These are phyloP conservation scores for Chrysodeixis includens DNA, from an alignment of 2,888 invertebrate genomes.

Conservation along the genomic window DNA sequence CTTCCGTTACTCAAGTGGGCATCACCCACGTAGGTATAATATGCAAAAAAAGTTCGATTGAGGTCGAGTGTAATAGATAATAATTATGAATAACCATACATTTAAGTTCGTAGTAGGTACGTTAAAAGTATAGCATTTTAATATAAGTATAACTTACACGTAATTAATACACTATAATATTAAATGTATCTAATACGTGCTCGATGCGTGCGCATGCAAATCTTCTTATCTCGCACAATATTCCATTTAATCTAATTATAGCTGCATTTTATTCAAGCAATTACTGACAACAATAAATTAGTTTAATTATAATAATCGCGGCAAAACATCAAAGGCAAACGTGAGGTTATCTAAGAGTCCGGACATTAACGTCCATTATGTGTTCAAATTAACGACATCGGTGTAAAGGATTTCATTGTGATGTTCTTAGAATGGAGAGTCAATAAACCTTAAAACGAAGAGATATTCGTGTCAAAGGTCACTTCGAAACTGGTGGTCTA, in stretches of 20 bases:
- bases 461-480: constrained; percentile 6
- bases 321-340: constrained; percentile 39
- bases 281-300: constrained; percentile 41
- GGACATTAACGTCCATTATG: constrained; percentile 12
- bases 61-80: too few species aligned
- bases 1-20: too few species aligned
- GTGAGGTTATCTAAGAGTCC: constrained; percentile 46
- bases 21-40: too few species aligned
- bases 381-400: constrained; percentile 17
- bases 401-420: constrained; percentile 24
- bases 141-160: too few species aligned
- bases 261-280: constrained; percentile 19
- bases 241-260: constrained; percentile 39
- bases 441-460: constrained; percentile 31
- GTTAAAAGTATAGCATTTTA: too few species aligned
- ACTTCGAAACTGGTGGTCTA: too few species aligned
- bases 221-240: constrained; percentile 31
- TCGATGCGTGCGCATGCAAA: neutral
- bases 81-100: too few species aligned
- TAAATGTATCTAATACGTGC: neutral
- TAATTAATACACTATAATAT: too few species aligned
- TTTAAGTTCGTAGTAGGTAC: too few species aligned
- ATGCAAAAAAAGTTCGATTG: too few species aligned
- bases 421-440: constrained; percentile 33
- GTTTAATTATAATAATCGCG: constrained; percentile 43